phyloP scores from a whole-genome alignment of 2,888 invertebrate species.

The Hipparchia semele region DNA sequence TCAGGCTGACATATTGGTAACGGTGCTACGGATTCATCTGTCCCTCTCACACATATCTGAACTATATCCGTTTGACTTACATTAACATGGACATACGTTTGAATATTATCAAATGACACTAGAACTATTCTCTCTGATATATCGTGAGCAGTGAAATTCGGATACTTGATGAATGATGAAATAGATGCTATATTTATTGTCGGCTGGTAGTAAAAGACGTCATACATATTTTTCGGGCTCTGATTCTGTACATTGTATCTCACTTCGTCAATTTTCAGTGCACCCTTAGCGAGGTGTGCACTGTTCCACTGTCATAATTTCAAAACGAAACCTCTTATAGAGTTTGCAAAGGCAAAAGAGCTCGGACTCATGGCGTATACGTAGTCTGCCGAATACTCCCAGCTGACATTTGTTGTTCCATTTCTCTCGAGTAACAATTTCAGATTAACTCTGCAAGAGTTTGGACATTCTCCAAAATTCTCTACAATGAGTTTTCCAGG shows the following conservation, averaged over 20 bases:
- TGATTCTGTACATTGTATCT: constrained; percentile 73
- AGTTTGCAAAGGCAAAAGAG: constrained; percentile 84
- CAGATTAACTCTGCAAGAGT: constrained; percentile 85
- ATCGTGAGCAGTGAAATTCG: constrained; percentile 79
- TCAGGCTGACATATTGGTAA: constrained; percentile 87
- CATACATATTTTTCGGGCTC: constrained; percentile 73
- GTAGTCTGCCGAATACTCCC: constrained; percentile 85
- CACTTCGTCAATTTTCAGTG: constrained; percentile 72
- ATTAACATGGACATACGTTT: constrained; percentile 87
- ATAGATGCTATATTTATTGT: constrained; percentile 67
- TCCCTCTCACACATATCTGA: constrained; percentile 85
- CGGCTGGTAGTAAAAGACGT: constrained; percentile 69
- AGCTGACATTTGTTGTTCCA: constrained; percentile 79
- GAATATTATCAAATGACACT: constrained; percentile 89
- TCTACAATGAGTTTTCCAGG: constrained; percentile 86
- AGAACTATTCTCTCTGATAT: constrained; percentile 89
- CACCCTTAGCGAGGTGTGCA: constrained; percentile 77
- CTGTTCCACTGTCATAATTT: constrained; percentile 93
- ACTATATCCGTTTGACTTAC: constrained; percentile 90
- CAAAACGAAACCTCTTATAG: constrained; percentile 88
- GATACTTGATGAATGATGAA: constrained; percentile 72
- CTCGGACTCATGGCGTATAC: constrained; percentile 89
- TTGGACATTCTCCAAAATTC: constrained; percentile 88
- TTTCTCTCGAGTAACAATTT: constrained; percentile 82
- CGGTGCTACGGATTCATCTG: constrained; percentile 58